phyloP scores from a whole-genome alignment of 2,113 vertebrate genomes.

The Halcyon senegalensis region DNA sequence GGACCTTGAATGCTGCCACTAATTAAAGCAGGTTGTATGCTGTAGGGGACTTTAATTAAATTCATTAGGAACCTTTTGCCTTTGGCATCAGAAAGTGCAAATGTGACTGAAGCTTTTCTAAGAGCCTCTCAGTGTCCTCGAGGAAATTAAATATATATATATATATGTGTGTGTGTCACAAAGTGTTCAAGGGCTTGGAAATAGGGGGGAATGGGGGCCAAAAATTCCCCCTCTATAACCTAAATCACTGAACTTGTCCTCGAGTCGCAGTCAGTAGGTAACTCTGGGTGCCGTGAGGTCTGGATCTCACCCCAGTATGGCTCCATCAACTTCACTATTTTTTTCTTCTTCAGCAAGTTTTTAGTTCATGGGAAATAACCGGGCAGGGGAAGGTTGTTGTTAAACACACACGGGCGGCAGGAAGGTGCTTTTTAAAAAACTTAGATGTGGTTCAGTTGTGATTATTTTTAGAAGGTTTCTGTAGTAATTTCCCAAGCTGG shows the following conservation, averaged over 20 bases:
- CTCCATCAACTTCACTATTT: accelerated
- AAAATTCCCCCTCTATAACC: background rate
- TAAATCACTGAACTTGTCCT: background rate
- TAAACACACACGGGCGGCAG: background rate
- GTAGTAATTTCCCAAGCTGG: background rate
- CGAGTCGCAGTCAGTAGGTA: background rate
- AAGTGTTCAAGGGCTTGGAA: background rate
- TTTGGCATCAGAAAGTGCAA: background rate
- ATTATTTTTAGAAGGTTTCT: background rate
- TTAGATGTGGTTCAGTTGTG: background rate
- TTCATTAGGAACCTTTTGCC: background rate
- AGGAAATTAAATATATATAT: background rate
- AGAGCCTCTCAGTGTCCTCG: background rate
- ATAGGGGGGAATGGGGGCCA: background rate
- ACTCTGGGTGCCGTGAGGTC: background rate
- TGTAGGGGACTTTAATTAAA: background rate
- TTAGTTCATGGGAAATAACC: background rate
- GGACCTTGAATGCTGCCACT: background rate
- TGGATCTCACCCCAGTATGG: background rate
- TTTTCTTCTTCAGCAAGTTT: background rate
- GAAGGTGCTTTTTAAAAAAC: background rate
- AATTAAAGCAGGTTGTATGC: slow-evolving; percentile 12
- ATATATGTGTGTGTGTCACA: background rate
- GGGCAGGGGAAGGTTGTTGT: background rate
- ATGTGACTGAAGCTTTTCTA: background rate